Evolutionary conservation across 1,140 invertebrate genomes (phyloP), one percentile per base, ranked within the genome.

Genomic region (Halictus rubicundus): DNA sequence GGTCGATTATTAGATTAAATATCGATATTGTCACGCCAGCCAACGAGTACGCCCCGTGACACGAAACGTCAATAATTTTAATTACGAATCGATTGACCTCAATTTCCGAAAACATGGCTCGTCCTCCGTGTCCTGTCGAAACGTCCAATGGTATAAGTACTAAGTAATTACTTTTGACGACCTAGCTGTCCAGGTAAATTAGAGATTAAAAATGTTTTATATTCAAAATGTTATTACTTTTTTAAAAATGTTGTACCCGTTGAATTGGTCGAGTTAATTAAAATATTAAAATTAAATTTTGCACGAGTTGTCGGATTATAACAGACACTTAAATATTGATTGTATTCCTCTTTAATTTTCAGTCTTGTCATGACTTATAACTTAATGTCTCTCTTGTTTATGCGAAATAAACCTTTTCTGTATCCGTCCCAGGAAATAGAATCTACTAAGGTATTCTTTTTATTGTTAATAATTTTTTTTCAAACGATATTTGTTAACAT

Each of bases 31-130:
- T 65, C 54, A 52, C 39, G 46, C 59, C 60, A 16, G 46, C 8
- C 37, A 16, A 14, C 21, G 32, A 25, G 23, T 27, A 54, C 7
- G 42, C n/a, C 10, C 23, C 46, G 19, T 65, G 76, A 72, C 69
- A 63, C 46, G 69, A 23, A 12, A 78, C 76, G 76, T 78, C 76
- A 46, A 78, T 78, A 72, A 78, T 57, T 71, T 78, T 72, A 72
- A 78, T 72, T 78, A 78, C 16, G 59, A 61, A 77, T 77, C 66
- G 75, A 77, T 70, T 69, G 75, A 70, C 75, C 75, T 25, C 46
- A 77, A 77, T 77, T 70, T 77, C 46, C 75, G 57, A 23, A 39
- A 70, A 70, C 42, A 25, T 3, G 21, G 37, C 37, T 8, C 63
- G n/a, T 23, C 63, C 37, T 23, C 37, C 63, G 39, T 25, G 39